A percentile compares a stretch with the other conserved stretches of the same genome.
phyloP scores from a whole-genome alignment of 2,113 vertebrate genomes.

The Lasiurus borealis region DNA sequence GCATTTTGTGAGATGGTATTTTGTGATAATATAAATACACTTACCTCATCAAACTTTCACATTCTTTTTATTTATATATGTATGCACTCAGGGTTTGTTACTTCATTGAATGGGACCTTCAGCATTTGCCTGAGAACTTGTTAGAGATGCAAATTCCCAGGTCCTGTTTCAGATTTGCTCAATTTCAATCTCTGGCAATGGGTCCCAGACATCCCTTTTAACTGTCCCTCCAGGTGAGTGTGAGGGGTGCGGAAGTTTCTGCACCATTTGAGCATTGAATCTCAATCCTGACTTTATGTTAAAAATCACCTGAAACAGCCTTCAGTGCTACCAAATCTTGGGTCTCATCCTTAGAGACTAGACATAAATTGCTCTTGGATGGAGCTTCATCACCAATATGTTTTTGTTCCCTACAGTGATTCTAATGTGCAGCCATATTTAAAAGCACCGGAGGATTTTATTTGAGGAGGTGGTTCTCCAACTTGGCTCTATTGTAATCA shows the following conservation, averaged over 20 bases:
- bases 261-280: background rate
- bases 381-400: background rate
- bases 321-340: background rate
- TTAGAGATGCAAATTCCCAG: background rate
- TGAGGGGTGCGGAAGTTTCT: background rate
- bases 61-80: background rate
- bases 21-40: background rate
- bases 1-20: background rate
- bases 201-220: background rate
- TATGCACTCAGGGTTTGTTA: background rate
- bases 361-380: background rate
- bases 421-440: background rate
- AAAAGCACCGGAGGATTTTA: background rate
- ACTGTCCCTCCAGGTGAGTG: background rate
- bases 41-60: background rate
- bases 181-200: background rate
- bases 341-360: background rate
- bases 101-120: background rate
- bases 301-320: background rate
- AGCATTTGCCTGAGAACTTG: background rate
- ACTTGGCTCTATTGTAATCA: background rate
- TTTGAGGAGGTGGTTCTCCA: background rate
- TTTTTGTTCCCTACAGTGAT: slow-evolving; percentile 4
- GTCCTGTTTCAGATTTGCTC: background rate
- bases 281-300: background rate